Evolutionary conservation across 1,140 invertebrate species (phyloP).

Genomic region (Asbolus verrucosus): DNA sequence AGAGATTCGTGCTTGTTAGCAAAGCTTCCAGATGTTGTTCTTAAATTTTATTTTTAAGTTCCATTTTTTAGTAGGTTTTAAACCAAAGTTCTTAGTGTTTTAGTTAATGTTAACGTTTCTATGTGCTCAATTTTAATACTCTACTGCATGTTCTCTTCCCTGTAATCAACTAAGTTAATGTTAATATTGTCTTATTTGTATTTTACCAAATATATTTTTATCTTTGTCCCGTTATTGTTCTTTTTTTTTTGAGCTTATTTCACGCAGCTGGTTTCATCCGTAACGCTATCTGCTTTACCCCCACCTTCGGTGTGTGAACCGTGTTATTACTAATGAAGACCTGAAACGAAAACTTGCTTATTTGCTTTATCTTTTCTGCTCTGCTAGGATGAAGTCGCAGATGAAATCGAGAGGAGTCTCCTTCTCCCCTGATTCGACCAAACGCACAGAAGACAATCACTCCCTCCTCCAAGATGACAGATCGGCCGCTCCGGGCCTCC

Average conservation of each 20-base stretch:
- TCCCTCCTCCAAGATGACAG: slow-evolving; percentile 64
- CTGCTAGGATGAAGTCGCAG: slow-evolving; percentile 61
- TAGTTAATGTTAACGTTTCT: neutral
- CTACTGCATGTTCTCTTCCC: too few species aligned
- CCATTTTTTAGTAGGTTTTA: neutral
- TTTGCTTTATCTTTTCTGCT: neutral
- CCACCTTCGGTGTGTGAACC: neutral
- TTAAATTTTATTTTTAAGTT: neutral
- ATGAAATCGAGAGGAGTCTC: slow-evolving; percentile 69
- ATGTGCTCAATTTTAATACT: neutral
- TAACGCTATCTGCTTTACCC: too few species aligned
- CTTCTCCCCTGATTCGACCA: slow-evolving; percentile 68
- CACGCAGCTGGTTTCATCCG: too few species aligned
- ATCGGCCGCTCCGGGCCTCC: slow-evolving; percentile 59
- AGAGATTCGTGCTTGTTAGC: too few species aligned
- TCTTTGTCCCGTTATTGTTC: slow-evolving; percentile 23
- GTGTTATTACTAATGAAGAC: neutral
- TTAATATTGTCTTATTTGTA: slow-evolving; percentile 1
- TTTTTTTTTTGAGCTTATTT: too few species aligned
- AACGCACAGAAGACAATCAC: slow-evolving; percentile 69
- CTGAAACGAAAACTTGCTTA: neutral
- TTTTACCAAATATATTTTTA: slow-evolving; percentile 15
- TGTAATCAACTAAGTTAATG: too few species aligned
- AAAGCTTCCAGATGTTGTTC: too few species aligned
- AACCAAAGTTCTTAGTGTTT: neutral